phyloP scores from a whole-genome alignment of 2,888 invertebrate species.

The Zaprionus lineosus region DNA sequence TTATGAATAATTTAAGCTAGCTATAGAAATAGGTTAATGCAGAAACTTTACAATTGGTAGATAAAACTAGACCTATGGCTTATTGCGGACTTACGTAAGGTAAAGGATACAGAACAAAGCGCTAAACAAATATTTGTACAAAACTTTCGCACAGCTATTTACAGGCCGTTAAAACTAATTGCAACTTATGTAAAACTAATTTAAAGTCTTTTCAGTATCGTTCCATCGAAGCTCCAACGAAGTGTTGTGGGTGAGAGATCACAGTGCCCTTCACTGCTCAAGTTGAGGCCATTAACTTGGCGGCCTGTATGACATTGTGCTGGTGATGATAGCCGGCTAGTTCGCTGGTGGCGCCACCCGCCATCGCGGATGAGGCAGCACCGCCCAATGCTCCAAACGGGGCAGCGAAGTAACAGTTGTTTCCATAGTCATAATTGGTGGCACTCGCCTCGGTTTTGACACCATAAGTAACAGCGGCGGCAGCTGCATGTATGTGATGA shows the following conservation, averaged over 20 bases:
- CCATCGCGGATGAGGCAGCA: slow-evolving; percentile 73
- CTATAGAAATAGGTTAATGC: slow-evolving; percentile 26
- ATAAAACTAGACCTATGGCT: slow-evolving; percentile 17
- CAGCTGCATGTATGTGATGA: slow-evolving; percentile 72
- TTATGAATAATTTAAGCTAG: slow-evolving; percentile 45
- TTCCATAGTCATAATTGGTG: slow-evolving; percentile 83
- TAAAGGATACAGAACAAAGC: slow-evolving; percentile 22
- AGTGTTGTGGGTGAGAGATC: slow-evolving; percentile 52
- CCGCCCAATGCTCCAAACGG: slow-evolving; percentile 81
- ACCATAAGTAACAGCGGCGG: slow-evolving; percentile 70
- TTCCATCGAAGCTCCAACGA: slow-evolving; percentile 53
- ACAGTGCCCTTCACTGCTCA: slow-evolving; percentile 82
- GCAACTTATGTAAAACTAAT: slow-evolving; percentile 43
- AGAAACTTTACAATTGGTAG: slow-evolving; percentile 39
- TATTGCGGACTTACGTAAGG: slow-evolving; percentile 10
- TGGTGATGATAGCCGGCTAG: slow-evolving; percentile 91
- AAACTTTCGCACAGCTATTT: slow-evolving; percentile 49
- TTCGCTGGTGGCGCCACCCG: slow-evolving; percentile 83
- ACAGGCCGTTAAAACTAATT: slow-evolving; percentile 46
- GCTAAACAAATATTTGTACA: slow-evolving; percentile 54
- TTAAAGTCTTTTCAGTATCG: slow-evolving; percentile 71
- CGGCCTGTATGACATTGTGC: slow-evolving; percentile 92
- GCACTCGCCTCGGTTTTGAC: slow-evolving; percentile 82
- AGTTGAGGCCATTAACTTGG: slow-evolving; percentile 92
- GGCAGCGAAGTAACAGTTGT: slow-evolving; percentile 83